Evolutionary conservation across 2,797 vertebrate genomes (phyloP).

Genomic region (Coregonus ussuriensis): DNA sequence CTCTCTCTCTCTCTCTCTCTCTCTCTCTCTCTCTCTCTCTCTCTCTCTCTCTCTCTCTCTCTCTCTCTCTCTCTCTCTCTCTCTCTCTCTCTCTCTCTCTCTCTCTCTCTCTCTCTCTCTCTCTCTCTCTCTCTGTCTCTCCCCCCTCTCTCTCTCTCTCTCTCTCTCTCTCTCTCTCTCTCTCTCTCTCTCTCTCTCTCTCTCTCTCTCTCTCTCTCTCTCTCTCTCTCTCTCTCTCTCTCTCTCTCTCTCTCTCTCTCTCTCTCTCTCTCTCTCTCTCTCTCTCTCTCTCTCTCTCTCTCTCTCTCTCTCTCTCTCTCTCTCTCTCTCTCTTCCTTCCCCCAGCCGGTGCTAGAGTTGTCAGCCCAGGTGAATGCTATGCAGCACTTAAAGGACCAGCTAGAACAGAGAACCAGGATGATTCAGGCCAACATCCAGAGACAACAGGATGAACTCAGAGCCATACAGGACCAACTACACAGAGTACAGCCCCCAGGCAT

Average conservation of each 20-base stretch:
- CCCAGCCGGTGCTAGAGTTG: slow-evolving; percentile 81
- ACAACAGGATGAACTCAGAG: slow-evolving; percentile 83
- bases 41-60: not conserved
- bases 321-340: not conserved
- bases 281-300: too few species aligned
- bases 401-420: slow-evolving; percentile 84
- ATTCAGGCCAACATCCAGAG: slow-evolving; percentile 86
- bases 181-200: too few species aligned
- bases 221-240: not conserved
- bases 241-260: not conserved
- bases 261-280: not conserved
- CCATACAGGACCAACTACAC: slow-evolving; percentile 78
- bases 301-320: too few species aligned
- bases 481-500: too few species aligned
- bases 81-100: too few species aligned
- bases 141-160: not conserved
- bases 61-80: too few species aligned
- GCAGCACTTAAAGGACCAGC: slow-evolving; percentile 87
- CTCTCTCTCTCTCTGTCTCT: not conserved
- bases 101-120: not conserved
- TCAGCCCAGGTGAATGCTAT: slow-evolving; percentile 83
- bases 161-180: not conserved
- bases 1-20: too few species aligned
- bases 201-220: too few species aligned
- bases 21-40: not conserved